Base-by-base conservation (phyloP, 1,140 invertebrate genomes). In the Hermetia illucens region DNA sequence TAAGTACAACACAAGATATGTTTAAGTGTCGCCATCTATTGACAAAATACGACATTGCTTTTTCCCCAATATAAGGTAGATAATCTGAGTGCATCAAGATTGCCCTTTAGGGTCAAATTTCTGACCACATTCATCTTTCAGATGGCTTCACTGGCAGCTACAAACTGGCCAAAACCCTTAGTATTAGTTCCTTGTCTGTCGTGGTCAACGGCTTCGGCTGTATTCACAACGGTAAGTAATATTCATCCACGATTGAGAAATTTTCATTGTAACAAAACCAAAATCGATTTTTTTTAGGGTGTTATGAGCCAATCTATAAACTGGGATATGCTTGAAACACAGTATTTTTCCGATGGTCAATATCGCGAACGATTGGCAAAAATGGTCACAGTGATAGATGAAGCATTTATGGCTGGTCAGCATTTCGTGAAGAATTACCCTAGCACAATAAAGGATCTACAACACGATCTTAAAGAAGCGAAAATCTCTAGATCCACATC, bases 131-230 rank as follows among this genome's bases (percentile, higher is more conserved):
- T 22, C 16, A n/a, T 37, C 21, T 60, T 62, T 38, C 57, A 95
- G 87, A 98, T 97, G 92, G 93, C 94, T 46, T 92, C 89, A 17
- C 66, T 98, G 46, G 90, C 91, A 46, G 93, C 91, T 17, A 84
- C 87, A 29, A 94, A 82, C 64, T 95, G 89, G 84, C 83, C 82
- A 5, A 85, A 92, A 61, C 93, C 93, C 6, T 66, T 98, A 42
- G 79, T 86, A 5, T 63, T 98, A 34, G 78, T 97, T 16, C 94
- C 95, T 29, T 97, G 92, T 60, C 67, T 98, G 8, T 95, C 93
- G 1, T 97, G 93, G 90, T 91, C 88, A 2, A 95, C 92, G 17
- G 94, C 94, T 30, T 92, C 92, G 5, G 77, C 80, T 37, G 92
- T 95, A 36, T 98, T 96, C 61, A 94, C 93, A 42, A 75, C 85